These are phyloP conservation scores for Melierax canorus DNA, from an alignment of 2,113 vertebrate genomes.

Conservation along the genomic window DNA sequence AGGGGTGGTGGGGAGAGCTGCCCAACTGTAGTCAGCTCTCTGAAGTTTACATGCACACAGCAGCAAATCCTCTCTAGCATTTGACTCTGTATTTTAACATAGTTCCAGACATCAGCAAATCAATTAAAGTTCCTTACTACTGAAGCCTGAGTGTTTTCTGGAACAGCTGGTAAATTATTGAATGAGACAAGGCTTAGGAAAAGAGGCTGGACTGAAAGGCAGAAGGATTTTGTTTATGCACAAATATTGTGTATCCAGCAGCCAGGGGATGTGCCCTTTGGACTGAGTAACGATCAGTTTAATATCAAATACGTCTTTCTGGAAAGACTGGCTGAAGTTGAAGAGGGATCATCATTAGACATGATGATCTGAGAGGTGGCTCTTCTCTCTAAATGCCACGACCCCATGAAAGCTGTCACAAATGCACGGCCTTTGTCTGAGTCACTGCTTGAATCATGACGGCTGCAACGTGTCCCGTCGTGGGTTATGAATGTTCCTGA, in stretches of 20 bases:
- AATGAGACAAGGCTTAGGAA: background rate
- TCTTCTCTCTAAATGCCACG: background rate
- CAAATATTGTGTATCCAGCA: background rate
- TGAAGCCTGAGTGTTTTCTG: background rate
- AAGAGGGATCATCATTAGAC: background rate
- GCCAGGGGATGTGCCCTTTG: background rate
- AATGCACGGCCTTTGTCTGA: background rate
- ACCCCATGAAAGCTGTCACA: background rate
- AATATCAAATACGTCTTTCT: background rate
- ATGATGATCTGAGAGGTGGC: background rate
- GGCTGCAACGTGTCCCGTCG: accelerated
- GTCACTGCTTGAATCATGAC: background rate
- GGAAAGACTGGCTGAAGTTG: background rate
- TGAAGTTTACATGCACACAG: background rate
- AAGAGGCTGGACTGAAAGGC: background rate
- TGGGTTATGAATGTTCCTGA: background rate
- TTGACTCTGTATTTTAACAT: background rate
- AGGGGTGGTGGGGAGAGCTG: background rate
- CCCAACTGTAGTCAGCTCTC: background rate
- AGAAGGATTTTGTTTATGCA: background rate
- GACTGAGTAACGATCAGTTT: background rate
- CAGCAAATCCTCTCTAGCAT: background rate
- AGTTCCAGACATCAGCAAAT: background rate
- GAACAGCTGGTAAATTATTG: background rate
- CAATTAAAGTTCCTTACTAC: background rate